Conservation (phyloP, 35 echinoderm and acorn worm species). For the Heliocidaris tuberculata region DNA sequence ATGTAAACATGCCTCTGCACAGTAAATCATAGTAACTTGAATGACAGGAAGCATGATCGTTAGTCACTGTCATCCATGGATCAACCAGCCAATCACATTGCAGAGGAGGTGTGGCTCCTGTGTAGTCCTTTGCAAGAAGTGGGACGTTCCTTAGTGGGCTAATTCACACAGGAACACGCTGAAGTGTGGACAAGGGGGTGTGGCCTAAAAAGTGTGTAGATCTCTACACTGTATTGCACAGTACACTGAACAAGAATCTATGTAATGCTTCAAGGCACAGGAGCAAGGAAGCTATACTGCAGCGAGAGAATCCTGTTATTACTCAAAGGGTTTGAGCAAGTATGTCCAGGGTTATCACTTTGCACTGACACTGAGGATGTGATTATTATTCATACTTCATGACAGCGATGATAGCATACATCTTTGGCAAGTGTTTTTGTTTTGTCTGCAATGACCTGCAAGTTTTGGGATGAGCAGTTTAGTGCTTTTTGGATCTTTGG, state of each 20-base stretch:
- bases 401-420: not conserved
- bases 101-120: not conserved
- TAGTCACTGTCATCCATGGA: not conserved
- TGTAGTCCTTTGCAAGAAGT: not conserved
- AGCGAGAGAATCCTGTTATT: not conserved
- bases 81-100: not conserved
- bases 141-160: not conserved
- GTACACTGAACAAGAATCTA: constrained; percentile 8
- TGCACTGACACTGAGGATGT: not conserved
- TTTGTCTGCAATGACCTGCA: not conserved
- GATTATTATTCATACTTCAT: constrained; percentile 24
- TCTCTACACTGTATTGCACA: not conserved
- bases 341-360: not conserved
- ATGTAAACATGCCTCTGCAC: not conserved
- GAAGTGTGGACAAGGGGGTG: constrained; percentile 6
- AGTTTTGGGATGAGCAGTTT: not conserved
- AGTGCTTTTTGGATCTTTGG: not conserved
- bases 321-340: not conserved
- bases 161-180: not conserved
- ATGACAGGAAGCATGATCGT: constrained; percentile 21
- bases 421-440: not conserved
- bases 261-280: not conserved
- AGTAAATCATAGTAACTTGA: not conserved
- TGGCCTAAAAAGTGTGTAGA: constrained; percentile 1
- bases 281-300: not conserved